Evolutionary conservation across 1,140 invertebrate species (phyloP), one percentile per base, ranked within the genome.

Genomic region (Cecropterus lyciades): DNA sequence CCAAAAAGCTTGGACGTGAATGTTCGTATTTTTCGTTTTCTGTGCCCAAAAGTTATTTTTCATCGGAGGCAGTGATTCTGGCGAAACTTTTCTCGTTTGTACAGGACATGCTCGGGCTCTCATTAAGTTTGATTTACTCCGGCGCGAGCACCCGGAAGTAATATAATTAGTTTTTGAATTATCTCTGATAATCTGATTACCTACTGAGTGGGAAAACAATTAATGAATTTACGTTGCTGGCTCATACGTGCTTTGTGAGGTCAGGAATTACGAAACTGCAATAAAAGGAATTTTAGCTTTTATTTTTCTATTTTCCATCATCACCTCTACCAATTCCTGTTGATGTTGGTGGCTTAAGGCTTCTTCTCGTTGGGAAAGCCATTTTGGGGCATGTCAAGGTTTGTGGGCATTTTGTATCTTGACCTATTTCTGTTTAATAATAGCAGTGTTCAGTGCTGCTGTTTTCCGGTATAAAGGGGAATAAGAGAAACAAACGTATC

Each of bases 131-230:
- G 59, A 64, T 64, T 52, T 53, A 53, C 48, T 64, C 33, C 15
- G 40, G 37, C 48, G 59, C 49, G 17, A 17, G 60, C 42, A 53
- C 17, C 60, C 40, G 49, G 37, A 43, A 64, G 13, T 53, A 64
- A 53, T 53, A 64, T 63, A 64, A 64, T 64, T 64, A 53, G 60
- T 42, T 64, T 64, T 63, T 42, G 37, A 64, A 64, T 52, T 64
- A 53, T 64, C 60, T 53, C 60, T 45, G 60, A 43, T 52, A 53
- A 53, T 53, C 59, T 42, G 46, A 63, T 63, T 37, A 37, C 33
- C 33, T 63, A 63, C 30, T 14, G 48, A 52, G 30, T 27, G 11
- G 48, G 16, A 52, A 51, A 11, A 42, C 16, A 33, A 49, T 42
- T 51, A 30, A 24, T 52, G 48, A 63, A 49, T 62, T 49, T 49